Base-by-base conservation (phyloP, 1,140 invertebrate species). In the Stratiolaelaps scimitus region DNA sequence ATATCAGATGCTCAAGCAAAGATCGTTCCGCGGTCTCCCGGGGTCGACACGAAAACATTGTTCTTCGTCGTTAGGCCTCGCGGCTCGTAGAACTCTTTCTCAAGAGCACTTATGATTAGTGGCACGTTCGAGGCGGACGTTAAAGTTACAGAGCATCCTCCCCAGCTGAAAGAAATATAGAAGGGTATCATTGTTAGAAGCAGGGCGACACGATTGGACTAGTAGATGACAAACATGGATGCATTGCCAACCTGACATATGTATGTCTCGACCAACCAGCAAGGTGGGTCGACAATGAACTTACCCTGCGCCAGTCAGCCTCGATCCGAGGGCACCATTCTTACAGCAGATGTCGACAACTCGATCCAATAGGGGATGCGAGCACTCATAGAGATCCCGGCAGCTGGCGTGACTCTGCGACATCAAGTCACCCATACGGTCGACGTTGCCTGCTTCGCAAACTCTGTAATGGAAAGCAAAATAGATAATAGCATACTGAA, bases 91-190 rank as follows among this genome's bases (percentile, higher is more conserved):
- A 85, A 90, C 46, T 84, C 78, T 67, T 84, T 77, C 73, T 82
- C 83, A 26, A 95, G 74, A 56, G 76, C 78, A 13, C 82, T 75
- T 1, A 93, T 80, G 73, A 90, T 92, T 53, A 80, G 72, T 1
- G 81, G 75, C 1, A 86, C 81, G 53, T 82, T 79, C 29, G 83
- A 80, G 56, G 81, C 78, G 0, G 83, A 80, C 66, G 85, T 82
- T 69, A 98, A 78, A 23, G 91, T 89, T 17, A 98, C 90, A 67
- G 87, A 83, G 76, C 92, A 97, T 1, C 94, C 94, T 23, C 94
- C 94, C 94, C 94, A 97, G 23, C 88, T 90, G 71, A 13, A 75
- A 75, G 68, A 67, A 13, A 43, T 65, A 71, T 47, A 56, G n/a
- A 64, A 64, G 30, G 1, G 26, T 15, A 44, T 26, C 26, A 23